Percentiles rank a stretch among this genome's conserved stretches.
phyloP scores from a whole-genome alignment of 2,113 vertebrate species.

The Entelurus aequoreus region DNA sequence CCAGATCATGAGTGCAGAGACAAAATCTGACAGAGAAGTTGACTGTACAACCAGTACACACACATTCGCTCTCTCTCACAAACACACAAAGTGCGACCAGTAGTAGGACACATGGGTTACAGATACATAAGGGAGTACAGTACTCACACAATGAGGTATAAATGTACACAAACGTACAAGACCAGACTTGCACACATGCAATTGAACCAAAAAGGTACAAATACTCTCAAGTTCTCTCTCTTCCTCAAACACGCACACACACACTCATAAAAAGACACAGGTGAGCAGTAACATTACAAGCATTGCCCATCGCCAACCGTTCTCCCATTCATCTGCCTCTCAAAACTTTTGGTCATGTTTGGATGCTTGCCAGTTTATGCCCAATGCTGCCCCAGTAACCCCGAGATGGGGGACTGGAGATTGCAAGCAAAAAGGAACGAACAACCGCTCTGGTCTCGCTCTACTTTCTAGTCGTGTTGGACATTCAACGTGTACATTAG shows the following conservation, averaged over 20 bases:
- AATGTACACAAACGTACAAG: slow-evolving; percentile 56
- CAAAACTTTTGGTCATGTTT: slow-evolving; percentile 61
- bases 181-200: slow-evolving; percentile 51
- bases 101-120: slow-evolving; percentile 44
- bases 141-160: slow-evolving; percentile 69
- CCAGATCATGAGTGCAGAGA: slow-evolving; percentile 71
- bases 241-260: background rate
- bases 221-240: slow-evolving; percentile 30
- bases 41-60: slow-evolving; percentile 59
- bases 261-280: slow-evolving; percentile 55
- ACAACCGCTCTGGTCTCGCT: slow-evolving; percentile 31
- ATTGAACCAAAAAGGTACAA: slow-evolving; percentile 55
- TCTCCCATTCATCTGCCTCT: slow-evolving; percentile 37
- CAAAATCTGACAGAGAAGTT: slow-evolving; percentile 64
- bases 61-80: background rate
- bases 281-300: slow-evolving; percentile 58
- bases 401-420: slow-evolving; percentile 20
- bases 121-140: slow-evolving; percentile 54
- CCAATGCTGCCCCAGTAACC: slow-evolving; percentile 39
- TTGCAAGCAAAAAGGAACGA: slow-evolving; percentile 18
- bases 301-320: slow-evolving; percentile 54
- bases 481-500: slow-evolving; percentile 71
- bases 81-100: slow-evolving; percentile 17
- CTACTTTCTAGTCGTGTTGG: slow-evolving; percentile 49
- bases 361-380: slow-evolving; percentile 49